Evolutionary conservation across 1,140 invertebrate genomes (phyloP).

Genomic region (Prorops nasuta): DNA sequence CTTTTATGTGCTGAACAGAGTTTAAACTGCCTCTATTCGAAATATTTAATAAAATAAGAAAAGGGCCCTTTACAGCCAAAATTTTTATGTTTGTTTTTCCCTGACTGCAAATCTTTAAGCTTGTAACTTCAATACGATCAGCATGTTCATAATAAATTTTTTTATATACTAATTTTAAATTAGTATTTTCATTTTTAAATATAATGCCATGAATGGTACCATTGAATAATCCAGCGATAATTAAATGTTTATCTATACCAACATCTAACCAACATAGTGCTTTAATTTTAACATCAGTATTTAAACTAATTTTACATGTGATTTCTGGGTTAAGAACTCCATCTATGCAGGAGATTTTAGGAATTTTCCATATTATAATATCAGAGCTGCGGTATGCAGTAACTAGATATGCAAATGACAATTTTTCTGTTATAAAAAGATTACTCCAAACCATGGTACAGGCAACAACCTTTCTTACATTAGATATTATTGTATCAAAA

Average conservation of each 20-base stretch:
- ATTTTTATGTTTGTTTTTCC: constrained; percentile 18
- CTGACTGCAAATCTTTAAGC: constrained; percentile 26
- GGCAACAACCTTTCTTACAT: constrained; percentile 30
- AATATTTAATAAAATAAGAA: constrained; percentile 27
- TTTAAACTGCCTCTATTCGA: constrained; percentile 18
- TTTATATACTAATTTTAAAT: constrained; percentile 12
- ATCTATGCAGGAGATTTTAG: constrained; percentile 21
- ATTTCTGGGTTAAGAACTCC: constrained; percentile 19
- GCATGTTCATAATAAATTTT: constrained; percentile 25
- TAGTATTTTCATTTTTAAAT: constrained; percentile 15
- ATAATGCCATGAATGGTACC: constrained; percentile 35
- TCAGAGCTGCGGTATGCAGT: constrained; percentile 41
- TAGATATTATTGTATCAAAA: constrained; percentile 13
- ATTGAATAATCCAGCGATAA: constrained; percentile 41
- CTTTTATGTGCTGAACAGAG: constrained; percentile 15
- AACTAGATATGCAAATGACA: constrained; percentile 38
- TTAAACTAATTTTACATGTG: constrained; percentile 24
- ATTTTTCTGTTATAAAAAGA: constrained; percentile 16
- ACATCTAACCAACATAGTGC: constrained; percentile 35
- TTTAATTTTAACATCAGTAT: constrained; percentile 28
- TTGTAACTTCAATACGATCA: constrained; percentile 34
- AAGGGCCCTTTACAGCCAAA: constrained; percentile 29
- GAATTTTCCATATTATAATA: constrained; percentile 42
- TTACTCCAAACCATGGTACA: constrained; percentile 45
- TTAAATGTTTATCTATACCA: constrained; percentile 20